A percentile compares a stretch with the other conserved stretches of the same genome.
Evolutionary conservation across 53 echinoderm and acorn worm genomes (phyloP).

Genomic region (Luidia sarsii): DNA sequence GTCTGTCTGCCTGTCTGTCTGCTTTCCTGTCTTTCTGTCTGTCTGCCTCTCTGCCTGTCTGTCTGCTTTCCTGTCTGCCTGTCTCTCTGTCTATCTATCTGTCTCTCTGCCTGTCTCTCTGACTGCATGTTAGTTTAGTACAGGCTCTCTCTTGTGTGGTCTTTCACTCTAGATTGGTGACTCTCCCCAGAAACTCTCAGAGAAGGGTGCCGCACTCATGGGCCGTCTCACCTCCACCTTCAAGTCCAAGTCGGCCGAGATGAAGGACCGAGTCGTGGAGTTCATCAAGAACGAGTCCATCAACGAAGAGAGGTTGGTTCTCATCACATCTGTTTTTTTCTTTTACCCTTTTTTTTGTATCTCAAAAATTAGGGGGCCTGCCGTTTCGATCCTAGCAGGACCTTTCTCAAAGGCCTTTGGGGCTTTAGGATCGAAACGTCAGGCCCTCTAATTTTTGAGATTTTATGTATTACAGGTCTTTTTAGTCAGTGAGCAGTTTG

Average conservation of each 20-base stretch:
- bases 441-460: no score
- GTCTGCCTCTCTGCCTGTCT: no score
- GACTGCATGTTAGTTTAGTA: slow-evolving; percentile 37
- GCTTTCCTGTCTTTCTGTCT: no score
- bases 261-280: slow-evolving; percentile 89
- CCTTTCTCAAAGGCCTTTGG: no score
- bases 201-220: slow-evolving; percentile 93
- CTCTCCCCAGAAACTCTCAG: slow-evolving; percentile 86
- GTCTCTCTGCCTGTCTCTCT: slow-evolving; percentile 25
- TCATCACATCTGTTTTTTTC: no score
- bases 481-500: no score
- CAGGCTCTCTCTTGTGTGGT: slow-evolving; percentile 16
- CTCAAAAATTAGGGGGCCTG: no score
- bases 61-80: not conserved
- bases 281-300: slow-evolving; percentile 90
- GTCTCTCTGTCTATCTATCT: slow-evolving; percentile 4
- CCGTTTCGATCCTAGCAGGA: no score
- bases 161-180: slow-evolving; percentile 74
- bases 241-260: slow-evolving; percentile 75
- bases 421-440: no score
- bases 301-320: slow-evolving; percentile 77
- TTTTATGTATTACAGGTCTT: no score
- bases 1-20: no score
- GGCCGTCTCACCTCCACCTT: slow-evolving; percentile 83
- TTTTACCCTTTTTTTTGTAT: no score